Evolutionary conservation across 2,888 invertebrate species (phyloP), one percentile per base, ranked within the genome.

Genomic region (Drosophila niveifrons): DNA sequence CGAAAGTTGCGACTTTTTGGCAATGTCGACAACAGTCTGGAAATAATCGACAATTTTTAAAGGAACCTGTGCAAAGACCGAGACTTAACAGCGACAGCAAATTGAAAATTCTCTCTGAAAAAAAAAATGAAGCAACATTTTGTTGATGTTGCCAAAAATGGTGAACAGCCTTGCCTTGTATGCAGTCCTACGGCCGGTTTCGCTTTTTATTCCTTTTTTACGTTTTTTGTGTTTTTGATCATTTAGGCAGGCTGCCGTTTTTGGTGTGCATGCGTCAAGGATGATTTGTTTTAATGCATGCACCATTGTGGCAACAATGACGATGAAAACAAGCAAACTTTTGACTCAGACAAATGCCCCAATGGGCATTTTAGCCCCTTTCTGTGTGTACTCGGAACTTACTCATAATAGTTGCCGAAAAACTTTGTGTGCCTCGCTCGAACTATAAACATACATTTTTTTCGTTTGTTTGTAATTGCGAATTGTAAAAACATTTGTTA

Each of bases 251-350:
- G 69, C 72, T 85, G 75, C 82, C 85, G 86, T 83, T 88, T 88
- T 82, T 82, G 88, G 85, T 74, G 80, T 70, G 80, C 85, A 82
- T 78, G 82, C 82, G 78, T 85, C 88, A 84, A 88, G 88, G 88
- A 83, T 81, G 87, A 84, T 83, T 80, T 83, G 80, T 75, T 80
- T 77, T 62, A 77, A 64, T 69, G 73, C 74, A 73, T 43, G 31
- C 63, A 51, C 41, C 53, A 64, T 55, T 66, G 55, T 50, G 67
- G 51, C 67, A 61, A 57, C 56, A 53, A 44, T 44, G 23, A 31
- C 23, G 15, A 18, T 43, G 43, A 9, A 0, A 4, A 6, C 15
- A 34, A 34, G 34, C 11, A 34, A 34, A 34, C 34, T 17, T 46
- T 44, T 46, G 47, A 57, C 17, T 47, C 47, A 8, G 6, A 7